Conservation (phyloP, 2,797 vertebrate species). For the Steatocranus sp. region DNA sequence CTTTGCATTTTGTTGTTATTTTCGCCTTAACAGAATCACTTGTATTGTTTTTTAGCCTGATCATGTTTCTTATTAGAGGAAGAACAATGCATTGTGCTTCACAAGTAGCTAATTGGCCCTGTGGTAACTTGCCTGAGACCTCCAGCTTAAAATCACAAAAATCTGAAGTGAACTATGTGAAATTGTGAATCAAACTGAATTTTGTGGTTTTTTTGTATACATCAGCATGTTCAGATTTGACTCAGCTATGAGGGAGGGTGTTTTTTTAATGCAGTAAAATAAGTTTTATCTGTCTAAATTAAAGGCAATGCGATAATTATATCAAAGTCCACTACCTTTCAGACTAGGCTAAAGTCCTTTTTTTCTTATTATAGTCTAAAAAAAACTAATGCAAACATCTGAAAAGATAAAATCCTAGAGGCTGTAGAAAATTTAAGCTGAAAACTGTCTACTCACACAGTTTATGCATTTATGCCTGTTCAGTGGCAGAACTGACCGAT, state of each 20-base stretch:
- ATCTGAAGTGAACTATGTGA: accelerated
- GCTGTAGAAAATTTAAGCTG: not conserved
- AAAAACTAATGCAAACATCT: not conserved
- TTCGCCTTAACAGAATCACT: not conserved
- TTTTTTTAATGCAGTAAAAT: not conserved
- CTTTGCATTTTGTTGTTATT: not conserved
- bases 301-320: accelerated
- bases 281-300: not conserved
- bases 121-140: not conserved
- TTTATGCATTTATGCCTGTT: not conserved
- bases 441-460: not conserved
- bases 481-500: not conserved
- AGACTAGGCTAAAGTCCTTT: accelerated
- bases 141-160: not conserved
- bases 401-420: not conserved
- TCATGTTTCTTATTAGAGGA: not conserved
- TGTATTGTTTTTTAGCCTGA: not conserved
- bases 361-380: not conserved
- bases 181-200: not conserved
- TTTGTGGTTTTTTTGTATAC: not conserved
- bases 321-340: not conserved
- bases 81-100: not conserved
- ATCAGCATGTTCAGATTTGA: not conserved
- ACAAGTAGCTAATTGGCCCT: not conserved
- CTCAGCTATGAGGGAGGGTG: not conserved